Evolutionary conservation across 2,888 invertebrate genomes (phyloP), one percentile per base, ranked within the genome.

Genomic region (Acrobasis consociella): DNA sequence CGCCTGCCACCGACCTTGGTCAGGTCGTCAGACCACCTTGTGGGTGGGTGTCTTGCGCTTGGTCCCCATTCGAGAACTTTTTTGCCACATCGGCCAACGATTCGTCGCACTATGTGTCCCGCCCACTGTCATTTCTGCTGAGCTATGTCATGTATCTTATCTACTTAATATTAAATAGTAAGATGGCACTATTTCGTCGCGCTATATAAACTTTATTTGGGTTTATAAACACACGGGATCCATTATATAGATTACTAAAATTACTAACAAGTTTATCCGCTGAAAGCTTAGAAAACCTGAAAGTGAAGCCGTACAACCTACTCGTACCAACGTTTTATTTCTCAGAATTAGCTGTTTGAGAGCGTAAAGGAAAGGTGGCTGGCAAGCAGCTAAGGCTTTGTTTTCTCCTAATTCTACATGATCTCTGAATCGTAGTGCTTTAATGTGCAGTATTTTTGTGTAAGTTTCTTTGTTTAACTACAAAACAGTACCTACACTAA

Each of bases 261-360:
- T 37, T 11, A 15, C 9, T n/a, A 53, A 37, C 16, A 9, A 49
- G n/a, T 9, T 7, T 11, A 42, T 22, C 42, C 66, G 52, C 66
- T 65, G 2, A 3, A 7, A 61, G 15, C 22, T 22, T 22, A 22
- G 22, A 22, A 22, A 3, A 22, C n/a, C n/a, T 65, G 3, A 3
- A 7, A 61, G 15, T 58, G 46, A 39, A 49, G 50, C 66, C 67
- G n/a, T n/a, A n/a, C n/a, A n/a, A n/a, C n/a, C 17, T 46, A 64
- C 62, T 59, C 17, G 0, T 53, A 53, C 60, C 37, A 15, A 55
- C 59, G 65, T 67, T 69, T 69, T 69, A 69, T 69, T 69, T 66
- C 66, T 66, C 59, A 53, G 67, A 67, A 69, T 69, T 67, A 69
- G 64, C 65, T 64, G 66, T 61, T 64, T 55, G 69, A 60, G 31